Evolutionary conservation across 2,797 vertebrate genomes (phyloP), one percentile per base, ranked within the genome.

Genomic region (Anguilla pacifica): DNA sequence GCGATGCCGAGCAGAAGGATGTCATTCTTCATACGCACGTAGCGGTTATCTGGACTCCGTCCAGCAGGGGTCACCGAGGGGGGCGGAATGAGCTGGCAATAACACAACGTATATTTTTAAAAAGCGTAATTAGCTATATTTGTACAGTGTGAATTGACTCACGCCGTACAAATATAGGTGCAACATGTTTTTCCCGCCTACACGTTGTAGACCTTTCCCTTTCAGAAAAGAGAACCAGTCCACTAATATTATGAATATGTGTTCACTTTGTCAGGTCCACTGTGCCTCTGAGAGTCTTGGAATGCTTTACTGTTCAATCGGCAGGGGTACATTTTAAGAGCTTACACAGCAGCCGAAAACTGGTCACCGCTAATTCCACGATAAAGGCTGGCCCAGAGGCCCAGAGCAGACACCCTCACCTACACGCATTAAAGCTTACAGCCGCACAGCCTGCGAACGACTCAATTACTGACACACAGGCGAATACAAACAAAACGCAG

Each of bases 391-490:
- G 25, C 39, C 61, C 67, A 22, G 51, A 86, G 51, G 79, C 55
- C 53, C 67, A 79, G 70, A 70, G 61, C 55, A 88, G 53, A 25
- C 72, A 39, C 25, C 67, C 17, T 79, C 57, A 88, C 86, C 86
- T 86, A 70, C 11, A 57, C 13, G 13, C 90, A 91, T 91, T 92
- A 89, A 84, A 89, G 77, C 70, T 82, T 79, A 82, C n/a, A n/a
- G n/a, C n/a, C n/a, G n/a, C n/a, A n/a, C 53, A 86, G 43, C 5
- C 72, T 51, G 46, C 53, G 61, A 86, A 86, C 87, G 87, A 89
- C 28, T 79, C 89, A 89, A 91, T 89, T 89, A 90, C 86, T 28
- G 31, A 84, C 53, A 86, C 46, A 59, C 82, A 88, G 87, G 90
- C 46, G 83, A 90, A 51, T 85, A 82, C 25, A 77, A 46, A 88